Percentiles rank a stretch among this genome's conserved stretches.
phyloP scores from a whole-genome alignment of 1,140 invertebrate species.

The Caenorhabditis remanei region DNA sequence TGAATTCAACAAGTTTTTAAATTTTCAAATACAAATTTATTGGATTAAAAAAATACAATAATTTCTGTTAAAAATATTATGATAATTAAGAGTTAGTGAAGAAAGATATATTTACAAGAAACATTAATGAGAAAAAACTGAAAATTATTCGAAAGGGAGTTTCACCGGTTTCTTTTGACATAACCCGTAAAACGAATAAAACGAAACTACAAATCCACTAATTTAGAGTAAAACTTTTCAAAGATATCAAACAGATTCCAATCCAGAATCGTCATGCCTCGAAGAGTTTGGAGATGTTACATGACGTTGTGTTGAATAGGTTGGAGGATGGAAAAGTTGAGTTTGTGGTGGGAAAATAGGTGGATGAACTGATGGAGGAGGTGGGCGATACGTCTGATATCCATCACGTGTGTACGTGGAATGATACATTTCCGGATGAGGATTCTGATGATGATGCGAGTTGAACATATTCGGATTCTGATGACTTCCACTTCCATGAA shows the following conservation, averaged over 20 bases:
- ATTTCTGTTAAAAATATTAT: background rate
- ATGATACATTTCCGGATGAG: conserved; percentile 38
- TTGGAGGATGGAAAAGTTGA: conserved; percentile 35
- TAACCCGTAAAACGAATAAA: conserved; percentile 11
- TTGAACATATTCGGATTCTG: conserved; percentile 35
- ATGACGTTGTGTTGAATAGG: conserved; percentile 60
- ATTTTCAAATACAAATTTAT: too few species aligned
- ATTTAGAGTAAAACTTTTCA: background rate
- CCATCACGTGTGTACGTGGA: conserved; percentile 42
- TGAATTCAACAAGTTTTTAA: too few species aligned
- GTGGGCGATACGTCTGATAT: conserved; percentile 56
- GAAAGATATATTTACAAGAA: too few species aligned
- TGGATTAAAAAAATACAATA: background rate
- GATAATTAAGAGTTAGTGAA: background rate
- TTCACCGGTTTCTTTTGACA: background rate
- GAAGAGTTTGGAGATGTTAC: conserved; percentile 56
- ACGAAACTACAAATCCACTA: conserved; percentile 25
- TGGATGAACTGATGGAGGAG: conserved; percentile 45
- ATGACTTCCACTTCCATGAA: conserved; percentile 54
- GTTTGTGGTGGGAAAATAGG: conserved; percentile 25
- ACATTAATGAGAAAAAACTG: background rate
- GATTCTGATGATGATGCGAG: conserved; percentile 40
- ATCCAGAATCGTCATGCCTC: conserved; percentile 61
- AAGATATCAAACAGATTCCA: conserved; percentile 61
- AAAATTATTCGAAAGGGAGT: conserved; percentile 9